Percentiles rank a stretch among this genome's conserved stretches.
Evolutionary conservation across 2,113 vertebrate genomes (phyloP).

Genomic region (Plectropomus leopardus): DNA sequence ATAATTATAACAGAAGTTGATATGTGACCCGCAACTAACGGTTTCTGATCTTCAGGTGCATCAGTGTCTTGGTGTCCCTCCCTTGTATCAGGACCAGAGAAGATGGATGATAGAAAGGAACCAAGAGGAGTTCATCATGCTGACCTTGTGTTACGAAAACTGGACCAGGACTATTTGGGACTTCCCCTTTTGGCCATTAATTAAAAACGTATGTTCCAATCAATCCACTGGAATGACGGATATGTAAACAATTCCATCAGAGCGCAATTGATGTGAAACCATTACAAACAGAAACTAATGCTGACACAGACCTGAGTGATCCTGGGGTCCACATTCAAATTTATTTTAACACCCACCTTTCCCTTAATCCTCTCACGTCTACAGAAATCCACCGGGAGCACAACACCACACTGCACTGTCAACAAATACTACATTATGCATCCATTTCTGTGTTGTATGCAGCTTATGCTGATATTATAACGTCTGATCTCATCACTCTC

Average conservation of each 20-base stretch:
- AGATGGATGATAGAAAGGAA: not conserved
- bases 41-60: no score
- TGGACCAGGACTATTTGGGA: no score
- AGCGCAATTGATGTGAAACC: not conserved
- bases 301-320: not conserved
- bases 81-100: not conserved
- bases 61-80: no score
- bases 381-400: slow-evolving; percentile 20
- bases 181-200: not conserved
- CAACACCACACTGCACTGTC: slow-evolving; percentile 16
- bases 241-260: not conserved
- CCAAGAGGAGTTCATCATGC: not conserved
- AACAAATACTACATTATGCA: slow-evolving; percentile 24
- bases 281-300: not conserved
- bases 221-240: not conserved
- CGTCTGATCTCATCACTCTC: slow-evolving; percentile 5
- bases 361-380: not conserved
- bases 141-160: slow-evolving; percentile 4
- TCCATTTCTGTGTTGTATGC: not conserved
- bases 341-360: not conserved
- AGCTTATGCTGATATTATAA: slow-evolving; percentile 3
- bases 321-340: not conserved
- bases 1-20: not conserved
- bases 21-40: not conserved
- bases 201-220: not conserved